These are phyloP conservation scores for Drosophila funebris DNA, from an alignment of 1,140 invertebrate species.

Conservation along the genomic window DNA sequence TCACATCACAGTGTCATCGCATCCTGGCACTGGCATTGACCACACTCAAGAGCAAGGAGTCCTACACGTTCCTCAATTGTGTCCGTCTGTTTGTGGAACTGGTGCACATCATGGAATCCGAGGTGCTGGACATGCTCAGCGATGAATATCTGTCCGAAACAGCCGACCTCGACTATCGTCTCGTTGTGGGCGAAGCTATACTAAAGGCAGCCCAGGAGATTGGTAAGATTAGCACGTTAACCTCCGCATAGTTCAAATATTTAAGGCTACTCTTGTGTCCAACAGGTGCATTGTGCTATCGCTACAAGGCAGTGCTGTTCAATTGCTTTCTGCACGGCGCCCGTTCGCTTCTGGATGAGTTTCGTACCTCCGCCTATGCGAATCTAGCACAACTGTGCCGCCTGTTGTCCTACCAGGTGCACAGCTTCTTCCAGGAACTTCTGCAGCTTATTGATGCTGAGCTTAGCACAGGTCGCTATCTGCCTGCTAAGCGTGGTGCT, in stretches of 20 bases:
- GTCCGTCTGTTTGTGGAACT: constrained; percentile 72
- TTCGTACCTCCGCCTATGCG: constrained; percentile 90
- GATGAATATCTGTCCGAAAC: constrained; percentile 75
- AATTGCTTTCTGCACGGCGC: constrained; percentile 88
- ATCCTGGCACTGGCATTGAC: constrained; percentile 70
- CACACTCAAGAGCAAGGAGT: constrained; percentile 70
- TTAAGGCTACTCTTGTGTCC: not conserved
- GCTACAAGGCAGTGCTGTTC: constrained; percentile 88
- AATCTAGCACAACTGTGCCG: constrained; percentile 92
- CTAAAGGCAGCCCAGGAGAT: constrained; percentile 88
- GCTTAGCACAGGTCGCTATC: constrained; percentile 86
- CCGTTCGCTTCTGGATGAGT: constrained; percentile 87
- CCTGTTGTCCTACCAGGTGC: constrained; percentile 89
- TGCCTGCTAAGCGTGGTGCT: constrained; percentile 89
- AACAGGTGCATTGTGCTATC: constrained; percentile 88
- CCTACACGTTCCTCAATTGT: constrained; percentile 79
- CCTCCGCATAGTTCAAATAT: too few relatives aligned
- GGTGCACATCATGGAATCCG: constrained; percentile 66
- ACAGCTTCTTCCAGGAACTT: constrained; percentile 88
- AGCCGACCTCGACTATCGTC: constrained; percentile 78
- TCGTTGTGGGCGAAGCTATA: constrained; percentile 92
- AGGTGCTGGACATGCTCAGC: constrained; percentile 72
- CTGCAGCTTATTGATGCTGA: constrained; percentile 87
- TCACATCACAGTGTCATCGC: constrained; percentile 62
- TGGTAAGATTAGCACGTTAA: constrained; percentile 84